These are phyloP conservation scores for Mus spretus DNA, from an alignment of 2,797 vertebrate genomes.

Conservation along the genomic window DNA sequence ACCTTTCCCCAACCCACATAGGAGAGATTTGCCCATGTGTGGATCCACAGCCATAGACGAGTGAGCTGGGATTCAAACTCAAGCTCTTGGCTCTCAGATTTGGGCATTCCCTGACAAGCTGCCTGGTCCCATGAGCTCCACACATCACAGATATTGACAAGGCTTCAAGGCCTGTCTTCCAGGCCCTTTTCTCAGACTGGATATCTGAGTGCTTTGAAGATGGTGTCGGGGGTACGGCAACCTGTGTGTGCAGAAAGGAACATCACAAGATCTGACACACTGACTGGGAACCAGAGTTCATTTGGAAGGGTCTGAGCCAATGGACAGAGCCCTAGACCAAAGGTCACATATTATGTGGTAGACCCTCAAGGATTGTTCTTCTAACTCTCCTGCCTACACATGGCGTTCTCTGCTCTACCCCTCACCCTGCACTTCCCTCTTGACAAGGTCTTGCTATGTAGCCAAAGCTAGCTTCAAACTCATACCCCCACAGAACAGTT, in stretches of 20 bases:
- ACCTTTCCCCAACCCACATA: background rate
- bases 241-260: background rate
- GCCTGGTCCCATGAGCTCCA: no score
- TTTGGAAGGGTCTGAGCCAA: no score
- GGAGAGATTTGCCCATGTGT: background rate
- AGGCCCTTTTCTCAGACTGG: background rate
- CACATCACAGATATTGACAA: background rate
- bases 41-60: background rate
- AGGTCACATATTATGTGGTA: background rate
- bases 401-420: background rate
- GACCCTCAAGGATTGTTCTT: background rate
- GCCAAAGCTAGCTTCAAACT: no score
- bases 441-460: background rate
- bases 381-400: background rate
- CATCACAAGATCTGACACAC: background rate
- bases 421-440: background rate
- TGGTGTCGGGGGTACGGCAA: background rate
- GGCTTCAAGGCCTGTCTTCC: background rate
- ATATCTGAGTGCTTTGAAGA: background rate
- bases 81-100: background rate
- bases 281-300: background rate
- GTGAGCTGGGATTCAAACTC: background rate
- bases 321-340: background rate
- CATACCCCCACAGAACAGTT: background rate
- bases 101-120: background rate